Evolutionary conservation across 1,140 invertebrate genomes (phyloP), one percentile per base, ranked within the genome.

Genomic region (Panagrolaimus sp.): DNA sequence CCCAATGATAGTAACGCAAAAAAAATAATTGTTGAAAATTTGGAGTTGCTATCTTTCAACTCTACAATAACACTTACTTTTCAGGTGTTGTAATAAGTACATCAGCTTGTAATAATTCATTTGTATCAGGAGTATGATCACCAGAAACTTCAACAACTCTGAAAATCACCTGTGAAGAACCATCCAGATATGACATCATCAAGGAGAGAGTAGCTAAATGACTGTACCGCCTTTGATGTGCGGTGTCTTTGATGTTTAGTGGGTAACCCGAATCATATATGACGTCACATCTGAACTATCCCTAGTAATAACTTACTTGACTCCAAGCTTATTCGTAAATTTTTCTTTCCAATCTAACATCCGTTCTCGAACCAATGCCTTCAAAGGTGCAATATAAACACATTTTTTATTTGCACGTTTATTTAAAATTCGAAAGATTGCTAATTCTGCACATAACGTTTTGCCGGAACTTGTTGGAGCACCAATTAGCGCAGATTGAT

Each of bases 381-480:
- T 99, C 63, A 99, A 83, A 0, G 96, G 96, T 0, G 96, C 96
- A 79, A 99, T 97, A 80, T 99, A 99, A 0, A 99, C 93, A 63
- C 95, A 88, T 65, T 65, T 72, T 31, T 23, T 67, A 45, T 20
- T 8, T 38, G n/a, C 13, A 11, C 42, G 7, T n/a, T 61, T 72
- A 25, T 47, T 20, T 14, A 98, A 94, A 0, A 95, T 89, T 72
- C 93, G 86, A 78, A 98, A 95, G 85, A 98, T 96, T 11, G 94
- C 94, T 65, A 99, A 89, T 86, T 99, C 96, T 0, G 96, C 96
- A 9, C 91, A 92, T 65, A 98, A 92, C 0, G 96, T 99, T 87
- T 99, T 99, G 57, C 96, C 96, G 0, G 94, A 98, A 5, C 95
- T 95, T 5, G 96, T 99, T 0, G 96, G 96, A 0, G 96, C 96